These are phyloP conservation scores for Gonatopus flavifemur DNA, from an alignment of 1,140 invertebrate species.

Conservation along the genomic window DNA sequence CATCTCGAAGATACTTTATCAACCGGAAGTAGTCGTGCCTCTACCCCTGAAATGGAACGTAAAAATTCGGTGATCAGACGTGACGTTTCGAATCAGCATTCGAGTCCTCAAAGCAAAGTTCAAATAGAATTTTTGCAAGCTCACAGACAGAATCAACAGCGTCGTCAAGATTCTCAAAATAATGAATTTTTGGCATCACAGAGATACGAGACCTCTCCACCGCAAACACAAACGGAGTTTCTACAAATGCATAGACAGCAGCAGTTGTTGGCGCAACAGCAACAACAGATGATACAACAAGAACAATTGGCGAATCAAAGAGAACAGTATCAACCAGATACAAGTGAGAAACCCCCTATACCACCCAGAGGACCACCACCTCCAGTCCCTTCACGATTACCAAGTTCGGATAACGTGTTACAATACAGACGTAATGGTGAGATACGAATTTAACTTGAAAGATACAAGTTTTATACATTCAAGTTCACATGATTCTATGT, in stretches of 20 bases:
- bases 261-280: constrained; percentile 32
- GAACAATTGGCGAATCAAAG: constrained; percentile 34
- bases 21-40: constrained; percentile 55
- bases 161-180: constrained; percentile 23
- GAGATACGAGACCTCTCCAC: constrained; percentile 26
- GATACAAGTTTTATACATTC: no score
- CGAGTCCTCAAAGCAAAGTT: constrained; percentile 35
- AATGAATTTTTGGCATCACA: constrained; percentile 28
- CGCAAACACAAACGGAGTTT: constrained; percentile 39
- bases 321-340: constrained; percentile 35
- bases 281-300: constrained; percentile 37
- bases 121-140: constrained; percentile 50
- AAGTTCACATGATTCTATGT: neutral
- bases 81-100: constrained; percentile 34
- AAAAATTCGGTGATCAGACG: constrained; percentile 55
- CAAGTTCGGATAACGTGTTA: constrained; percentile 45
- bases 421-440: constrained; percentile 48
- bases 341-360: constrained; percentile 61
- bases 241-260: constrained; percentile 46
- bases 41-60: constrained; percentile 56
- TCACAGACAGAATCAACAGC: constrained; percentile 47
- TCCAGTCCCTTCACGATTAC: constrained; percentile 53
- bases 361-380: constrained; percentile 61
- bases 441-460: no score
- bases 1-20: constrained; percentile 46